Percentiles rank a stretch among this genome's conserved stretches.
Evolutionary conservation across 92 coral and sea anemone species (phyloP).

Genomic region (Parazoanthus atlanticus): DNA sequence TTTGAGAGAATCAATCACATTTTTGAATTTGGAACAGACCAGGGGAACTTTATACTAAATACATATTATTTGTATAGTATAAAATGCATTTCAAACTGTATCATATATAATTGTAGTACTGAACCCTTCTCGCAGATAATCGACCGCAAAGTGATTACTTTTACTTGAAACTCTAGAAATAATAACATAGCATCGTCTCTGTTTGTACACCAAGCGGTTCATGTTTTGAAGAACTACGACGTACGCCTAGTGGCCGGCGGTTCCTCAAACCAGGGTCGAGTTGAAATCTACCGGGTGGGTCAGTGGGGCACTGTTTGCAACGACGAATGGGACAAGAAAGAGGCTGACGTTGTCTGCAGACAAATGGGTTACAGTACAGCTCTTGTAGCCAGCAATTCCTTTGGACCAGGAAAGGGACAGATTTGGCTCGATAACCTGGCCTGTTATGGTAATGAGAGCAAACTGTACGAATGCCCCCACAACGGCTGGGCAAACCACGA

Average conservation of each 20-base stretch:
- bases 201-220: conserved; percentile 58
- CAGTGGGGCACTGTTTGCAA: conserved; percentile 85
- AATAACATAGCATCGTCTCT: not conserved
- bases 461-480: conserved; percentile 66
- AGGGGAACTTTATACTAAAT: too few species aligned
- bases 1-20: too few species aligned
- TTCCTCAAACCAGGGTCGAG: conserved; percentile 63
- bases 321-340: conserved; percentile 72
- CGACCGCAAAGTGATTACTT: too few species aligned
- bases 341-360: conserved; percentile 75
- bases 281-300: conserved; percentile 87
- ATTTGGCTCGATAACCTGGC: conserved; percentile 81
- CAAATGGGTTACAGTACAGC: conserved; percentile 70
- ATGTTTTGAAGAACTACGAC: conserved; percentile 76
- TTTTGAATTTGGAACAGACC: too few species aligned
- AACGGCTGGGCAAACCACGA: conserved; percentile 88
- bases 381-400: not conserved
- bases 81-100: too few species aligned
- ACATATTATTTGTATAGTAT: too few species aligned
- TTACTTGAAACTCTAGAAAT: not conserved
- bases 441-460: conserved; percentile 79
- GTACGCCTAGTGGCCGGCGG: conserved; percentile 72
- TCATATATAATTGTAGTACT: too few species aligned
- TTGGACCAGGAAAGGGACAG: conserved; percentile 75
- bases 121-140: too few species aligned